Evolutionary conservation across 2,888 invertebrate genomes (phyloP), one percentile per base, ranked within the genome.

Genomic region (Ormyrus pomaceus): DNA sequence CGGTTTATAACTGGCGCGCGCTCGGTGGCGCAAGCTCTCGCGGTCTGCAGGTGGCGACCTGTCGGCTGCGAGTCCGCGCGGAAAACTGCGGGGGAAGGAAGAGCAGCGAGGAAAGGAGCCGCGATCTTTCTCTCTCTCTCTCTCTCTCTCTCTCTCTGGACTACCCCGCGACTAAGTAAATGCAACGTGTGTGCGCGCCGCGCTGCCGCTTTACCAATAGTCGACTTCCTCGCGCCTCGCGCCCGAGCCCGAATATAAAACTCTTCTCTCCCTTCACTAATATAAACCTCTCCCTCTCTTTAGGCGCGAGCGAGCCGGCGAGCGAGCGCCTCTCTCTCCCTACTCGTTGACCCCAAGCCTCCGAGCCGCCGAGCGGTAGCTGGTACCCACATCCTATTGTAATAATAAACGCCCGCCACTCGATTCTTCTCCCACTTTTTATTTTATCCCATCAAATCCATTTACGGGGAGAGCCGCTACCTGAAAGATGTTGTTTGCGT

Each of bases 141-240:
- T 34, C 34, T 34, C 34, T 89, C 84, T 91, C 90, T 87, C 34
- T 34, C 34, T 34, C 34, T 34, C 34, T 34, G 4, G 34, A 34
- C 34, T 4, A 34, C 34, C 34, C 34, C 34, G 4, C 4, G 34
- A 34, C 3, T 34, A 34, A 34, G 19, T 19, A 19, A 19, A 19
- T 4, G 3, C 34, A 34, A 2, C 34, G 34, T 34, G 34, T 34
- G 34, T 34, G 50, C 50, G 8, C 61, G 45, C 62, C 11, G 45
- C 74, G 72, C n/a, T 13, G 58, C 11, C 48, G 51, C 51, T 46
- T 53, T 71, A 58, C 51, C 64, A 73, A 73, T 73, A 19, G 65
- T 34, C 74, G 65, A 74, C 74, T 74, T 66, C 91, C 92, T 86
- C 92, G 87, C 86, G 92, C 92, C 88, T 92, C 89, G 91, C 91